Conservation (phyloP, 2,113 vertebrate genomes). For the Odontesthes bonariensis region DNA sequence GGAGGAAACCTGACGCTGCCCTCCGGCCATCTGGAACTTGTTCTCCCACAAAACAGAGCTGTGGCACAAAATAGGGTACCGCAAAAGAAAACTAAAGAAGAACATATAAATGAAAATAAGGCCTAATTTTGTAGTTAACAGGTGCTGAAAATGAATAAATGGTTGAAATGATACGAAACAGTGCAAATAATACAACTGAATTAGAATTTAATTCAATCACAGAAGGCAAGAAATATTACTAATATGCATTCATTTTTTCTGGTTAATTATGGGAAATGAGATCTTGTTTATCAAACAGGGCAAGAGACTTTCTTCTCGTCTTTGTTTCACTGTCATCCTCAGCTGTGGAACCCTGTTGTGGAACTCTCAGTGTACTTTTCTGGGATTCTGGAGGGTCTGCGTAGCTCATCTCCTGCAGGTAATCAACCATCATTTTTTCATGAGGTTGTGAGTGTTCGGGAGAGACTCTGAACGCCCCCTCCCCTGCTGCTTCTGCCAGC, state of each 20-base stretch:
- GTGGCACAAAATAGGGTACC: conserved; percentile 35
- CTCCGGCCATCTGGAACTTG: conserved; percentile 78
- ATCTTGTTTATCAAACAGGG: background rate
- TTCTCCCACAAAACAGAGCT: conserved; percentile 58
- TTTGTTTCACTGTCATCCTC: conserved; percentile 23
- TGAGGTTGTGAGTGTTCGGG: conserved; percentile 78
- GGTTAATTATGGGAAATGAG: background rate
- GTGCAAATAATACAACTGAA: too few relatives aligned
- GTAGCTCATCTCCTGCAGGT: conserved; percentile 79
- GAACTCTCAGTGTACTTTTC: conserved; percentile 49
- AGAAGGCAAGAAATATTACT: background rate
- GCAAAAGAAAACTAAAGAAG: conserved; percentile 12
- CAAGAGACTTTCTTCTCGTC: background rate
- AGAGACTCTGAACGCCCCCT: conserved; percentile 68
- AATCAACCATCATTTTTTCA: conserved; percentile 82
- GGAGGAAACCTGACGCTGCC: conserved; percentile 58
- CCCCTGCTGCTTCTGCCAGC: conserved; percentile 74
- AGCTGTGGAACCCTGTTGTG: background rate
- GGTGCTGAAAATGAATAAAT: background rate
- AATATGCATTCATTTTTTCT: too few relatives aligned
- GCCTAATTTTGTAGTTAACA: conserved; percentile 12
- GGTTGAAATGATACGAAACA: background rate
- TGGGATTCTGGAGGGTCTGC: conserved; percentile 56
- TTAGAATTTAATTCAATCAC: background rate
- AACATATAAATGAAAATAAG: background rate